phyloP scores from a whole-genome alignment of 2,888 invertebrate species.

The Pandemis cinnamomeana region DNA sequence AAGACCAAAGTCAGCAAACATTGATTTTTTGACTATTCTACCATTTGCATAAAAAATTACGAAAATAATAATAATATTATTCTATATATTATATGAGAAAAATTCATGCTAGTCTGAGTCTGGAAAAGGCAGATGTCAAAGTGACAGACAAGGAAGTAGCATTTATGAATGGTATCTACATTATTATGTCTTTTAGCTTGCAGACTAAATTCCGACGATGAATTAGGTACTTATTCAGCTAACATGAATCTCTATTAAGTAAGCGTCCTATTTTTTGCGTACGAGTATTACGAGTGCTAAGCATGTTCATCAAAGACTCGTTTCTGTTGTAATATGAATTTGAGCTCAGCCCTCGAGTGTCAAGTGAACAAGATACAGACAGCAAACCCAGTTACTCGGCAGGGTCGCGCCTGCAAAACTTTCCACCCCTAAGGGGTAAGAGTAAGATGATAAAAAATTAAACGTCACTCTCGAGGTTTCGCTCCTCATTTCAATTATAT shows the following conservation, averaged over 20 bases:
- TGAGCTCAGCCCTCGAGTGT: not conserved
- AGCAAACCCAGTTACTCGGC: conserved; percentile 26
- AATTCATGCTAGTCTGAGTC: too few species aligned
- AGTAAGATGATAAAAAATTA: conserved; percentile 47
- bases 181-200: not conserved
- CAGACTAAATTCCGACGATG: not conserved
- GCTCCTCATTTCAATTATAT: conserved; percentile 49
- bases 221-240: too few species aligned
- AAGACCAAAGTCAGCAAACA: not conserved
- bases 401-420: conserved; percentile 23
- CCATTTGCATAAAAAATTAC: too few species aligned
- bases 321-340: not conserved
- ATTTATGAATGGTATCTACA: too few species aligned
- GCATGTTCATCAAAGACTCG: not conserved
- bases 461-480: conserved; percentile 39
- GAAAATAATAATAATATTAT: too few species aligned
- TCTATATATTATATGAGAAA: too few species aligned
- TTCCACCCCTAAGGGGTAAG: conserved; percentile 43
- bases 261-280: too few species aligned
- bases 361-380: conserved; percentile 20
- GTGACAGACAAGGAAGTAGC: too few species aligned
- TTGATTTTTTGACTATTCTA: too few species aligned
- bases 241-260: too few species aligned
- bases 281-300: not conserved
- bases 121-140: too few species aligned